Conservation (phyloP, 2,113 vertebrate species). For the Corythaeola cristata region DNA sequence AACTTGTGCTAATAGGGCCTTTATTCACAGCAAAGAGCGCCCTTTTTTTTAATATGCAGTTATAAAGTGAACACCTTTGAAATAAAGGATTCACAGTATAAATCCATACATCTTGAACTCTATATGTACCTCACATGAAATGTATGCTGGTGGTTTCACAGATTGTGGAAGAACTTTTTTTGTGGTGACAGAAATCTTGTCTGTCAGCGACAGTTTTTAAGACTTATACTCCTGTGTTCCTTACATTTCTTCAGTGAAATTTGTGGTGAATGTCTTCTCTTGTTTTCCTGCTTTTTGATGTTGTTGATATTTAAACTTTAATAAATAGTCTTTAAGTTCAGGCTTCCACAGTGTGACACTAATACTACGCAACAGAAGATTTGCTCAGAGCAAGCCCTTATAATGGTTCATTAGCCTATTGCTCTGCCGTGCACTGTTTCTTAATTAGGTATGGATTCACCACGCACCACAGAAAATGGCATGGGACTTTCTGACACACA, state of each 20-base stretch:
- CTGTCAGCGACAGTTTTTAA: background rate
- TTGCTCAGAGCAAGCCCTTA: background rate
- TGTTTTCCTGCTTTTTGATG: background rate
- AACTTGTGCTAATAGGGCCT: background rate
- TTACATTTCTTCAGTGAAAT: background rate
- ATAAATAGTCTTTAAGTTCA: background rate
- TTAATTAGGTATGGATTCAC: background rate
- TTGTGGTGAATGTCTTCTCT: rapidly evolving
- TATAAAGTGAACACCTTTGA: background rate
- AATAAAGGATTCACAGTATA: background rate
- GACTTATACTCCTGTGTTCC: background rate
- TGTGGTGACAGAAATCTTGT: background rate
- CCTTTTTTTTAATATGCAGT: background rate
- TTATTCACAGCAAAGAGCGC: background rate
- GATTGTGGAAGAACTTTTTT: background rate
- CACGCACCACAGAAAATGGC: background rate
- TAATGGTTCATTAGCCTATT: background rate
- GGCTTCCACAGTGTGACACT: background rate
- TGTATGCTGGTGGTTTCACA: background rate
- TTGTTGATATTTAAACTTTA: background rate
- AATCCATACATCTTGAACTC: background rate
- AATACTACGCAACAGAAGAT: background rate
- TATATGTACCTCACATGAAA: background rate
- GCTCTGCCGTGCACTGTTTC: background rate
- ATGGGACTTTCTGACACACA: background rate